Conservation (phyloP, 2,797 vertebrate species). For the Neomorphus geoffroyi region DNA sequence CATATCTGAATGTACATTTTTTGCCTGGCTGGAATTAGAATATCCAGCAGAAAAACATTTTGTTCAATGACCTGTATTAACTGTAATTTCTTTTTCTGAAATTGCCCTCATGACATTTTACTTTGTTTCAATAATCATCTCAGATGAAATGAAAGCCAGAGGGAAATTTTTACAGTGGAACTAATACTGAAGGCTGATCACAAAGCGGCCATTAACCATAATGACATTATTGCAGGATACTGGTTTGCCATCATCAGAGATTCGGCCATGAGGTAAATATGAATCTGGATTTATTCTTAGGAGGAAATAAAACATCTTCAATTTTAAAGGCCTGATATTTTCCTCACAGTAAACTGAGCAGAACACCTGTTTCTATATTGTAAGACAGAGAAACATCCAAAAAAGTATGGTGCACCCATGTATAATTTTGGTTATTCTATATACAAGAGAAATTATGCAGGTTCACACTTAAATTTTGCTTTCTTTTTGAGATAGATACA, state of each 20-base stretch:
- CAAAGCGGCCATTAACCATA: neutral
- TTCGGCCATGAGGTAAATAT: neutral
- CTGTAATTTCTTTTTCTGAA: neutral
- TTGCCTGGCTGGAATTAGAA: neutral
- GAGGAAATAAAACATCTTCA: neutral
- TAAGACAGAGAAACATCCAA: neutral
- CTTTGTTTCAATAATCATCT: neutral
- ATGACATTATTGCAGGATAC: neutral
- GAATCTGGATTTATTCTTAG: neutral
- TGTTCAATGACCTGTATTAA: neutral
- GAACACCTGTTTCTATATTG: neutral
- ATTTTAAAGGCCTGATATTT: neutral
- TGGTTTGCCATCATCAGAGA: neutral
- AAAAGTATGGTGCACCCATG: neutral
- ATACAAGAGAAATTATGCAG: neutral
- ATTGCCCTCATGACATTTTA: neutral
- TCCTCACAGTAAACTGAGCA: neutral
- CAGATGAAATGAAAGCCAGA: neutral
- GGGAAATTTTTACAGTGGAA: neutral
- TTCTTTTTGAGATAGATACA: neutral
- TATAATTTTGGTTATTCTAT: neutral
- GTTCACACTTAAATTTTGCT: neutral
- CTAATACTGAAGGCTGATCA: rapidly evolving
- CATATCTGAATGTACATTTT: neutral
- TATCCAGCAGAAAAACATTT: neutral